Base-by-base conservation (phyloP, 2,113 vertebrate genomes). In the Micronycteris hirsuta region DNA sequence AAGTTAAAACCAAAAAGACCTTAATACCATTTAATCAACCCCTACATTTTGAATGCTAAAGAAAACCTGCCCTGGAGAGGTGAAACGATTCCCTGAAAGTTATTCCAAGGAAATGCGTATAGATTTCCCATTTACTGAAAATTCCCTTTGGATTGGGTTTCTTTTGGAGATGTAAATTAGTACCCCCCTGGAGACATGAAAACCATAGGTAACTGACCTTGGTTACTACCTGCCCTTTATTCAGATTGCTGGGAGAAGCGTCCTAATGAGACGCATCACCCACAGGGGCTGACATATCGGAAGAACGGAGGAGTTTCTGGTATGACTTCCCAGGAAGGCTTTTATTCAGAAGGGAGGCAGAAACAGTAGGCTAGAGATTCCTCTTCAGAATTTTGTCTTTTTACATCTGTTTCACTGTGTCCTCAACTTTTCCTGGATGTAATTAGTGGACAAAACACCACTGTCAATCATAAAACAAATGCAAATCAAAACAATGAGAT, bases 121-220 rank as follows among this genome's bases (percentile, higher is more conserved):
- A 76, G 49, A 19, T 93, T 93, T 96, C 80, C 68, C 65, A 86
- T 93, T 93, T 61, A 61, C 26, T 93, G 67, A 20, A 67, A 36
- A 92, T 93, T 89, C n/a, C 73, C 87, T 74, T 33, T 73, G 78
- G 67, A 92, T 92, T 73, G 81, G 28, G 70, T 96, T 95, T 89
- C 68, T 92, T 68, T 93, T 89, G n/a, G 52, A 89, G 68, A 54
- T 93, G 47, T 68, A 86, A 82, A 92, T 96, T 92, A 93, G 93
- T 91, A 93, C 20, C 89, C 83, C 70, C 78, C 89, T n/a, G 81
- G 70, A 67, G 33, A 80, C 31, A 38, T 61, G 49, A 41, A 89
- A 94, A 76, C 9, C 22, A 31, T 81, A 82, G 58, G 77, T 45
- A 85, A n/a, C 78, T 56, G 36, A 47, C 43, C 61, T 49, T 89